A percentile compares a stretch with the other conserved stretches of the same genome.
Conservation (phyloP, 2,888 invertebrate species). For the Drosophila merina region DNA sequence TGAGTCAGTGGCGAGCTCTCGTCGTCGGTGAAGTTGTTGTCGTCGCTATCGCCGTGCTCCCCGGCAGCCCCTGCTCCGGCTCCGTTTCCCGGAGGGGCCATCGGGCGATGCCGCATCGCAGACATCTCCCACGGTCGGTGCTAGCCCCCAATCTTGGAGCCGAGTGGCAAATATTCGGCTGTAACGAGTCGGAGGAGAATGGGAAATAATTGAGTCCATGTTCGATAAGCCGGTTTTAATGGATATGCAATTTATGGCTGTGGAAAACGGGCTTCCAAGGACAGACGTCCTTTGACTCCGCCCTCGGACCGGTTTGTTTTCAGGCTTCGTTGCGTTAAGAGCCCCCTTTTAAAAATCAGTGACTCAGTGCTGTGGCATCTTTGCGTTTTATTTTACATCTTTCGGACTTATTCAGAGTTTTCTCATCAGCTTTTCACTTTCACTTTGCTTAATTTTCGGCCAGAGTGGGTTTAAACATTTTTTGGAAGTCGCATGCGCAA, state of each 20-base stretch:
- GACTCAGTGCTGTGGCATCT: slow-evolving; percentile 22
- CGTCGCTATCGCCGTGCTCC: slow-evolving; percentile 86
- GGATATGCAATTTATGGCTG: slow-evolving; percentile 43
- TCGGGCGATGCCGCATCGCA: slow-evolving; percentile 87
- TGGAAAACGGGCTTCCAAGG: slow-evolving; percentile 50
- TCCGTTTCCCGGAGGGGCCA: slow-evolving; percentile 73
- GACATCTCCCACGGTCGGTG: slow-evolving; percentile 85
- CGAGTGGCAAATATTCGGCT: slow-evolving; percentile 28
- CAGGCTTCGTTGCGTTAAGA: background rate
- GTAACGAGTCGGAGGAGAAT: slow-evolving; percentile 16
- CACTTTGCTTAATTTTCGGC: slow-evolving; percentile 31
- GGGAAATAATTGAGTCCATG: slow-evolving; percentile 22
- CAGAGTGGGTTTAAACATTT: slow-evolving; percentile 28
- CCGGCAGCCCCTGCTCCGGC: slow-evolving; percentile 80
- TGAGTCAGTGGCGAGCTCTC: slow-evolving; percentile 94
- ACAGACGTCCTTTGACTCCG: slow-evolving; percentile 64
- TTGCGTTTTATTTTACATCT: slow-evolving; percentile 1
- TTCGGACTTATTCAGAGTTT: slow-evolving; percentile 8
- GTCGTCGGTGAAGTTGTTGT: slow-evolving; percentile 93
- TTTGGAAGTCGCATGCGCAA: slow-evolving; percentile 12
- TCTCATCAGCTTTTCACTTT: slow-evolving; percentile 44
- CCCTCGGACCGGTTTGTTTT: slow-evolving; percentile 50
- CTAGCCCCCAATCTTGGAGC: slow-evolving; percentile 40
- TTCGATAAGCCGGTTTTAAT: slow-evolving; percentile 61
- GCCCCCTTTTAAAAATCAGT: slow-evolving; percentile 5